Evolutionary conservation across 2,888 invertebrate species (phyloP), one percentile per base, ranked within the genome.

Genomic region (Syrista parreyssii): DNA sequence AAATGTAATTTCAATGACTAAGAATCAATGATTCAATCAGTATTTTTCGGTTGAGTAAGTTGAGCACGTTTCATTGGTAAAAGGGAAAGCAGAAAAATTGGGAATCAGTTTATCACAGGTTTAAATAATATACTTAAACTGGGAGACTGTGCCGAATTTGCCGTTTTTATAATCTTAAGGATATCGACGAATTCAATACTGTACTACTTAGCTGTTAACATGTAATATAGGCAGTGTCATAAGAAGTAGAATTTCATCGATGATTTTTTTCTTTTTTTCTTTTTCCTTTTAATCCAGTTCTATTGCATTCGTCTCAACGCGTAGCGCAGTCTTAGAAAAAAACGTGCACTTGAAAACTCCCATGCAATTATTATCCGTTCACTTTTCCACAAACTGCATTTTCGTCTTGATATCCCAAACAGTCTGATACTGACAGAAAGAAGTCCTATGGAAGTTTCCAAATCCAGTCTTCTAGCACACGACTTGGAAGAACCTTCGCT

Each of bases 171-270:
- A 76, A 76, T 78, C 75, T 80, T 77, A 73, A 75, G 76, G 79
- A 55, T 68, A 79, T 78, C 79, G 80, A 81, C 81, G 79, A 80
- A 80, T 81, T 78, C 73, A 79, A 78, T 75, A 55, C 55, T 55
- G 77, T 80, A 79, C 75, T 79, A 75, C 36, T 77, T 78, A 83
- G 79, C 76, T 79, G 78, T 80, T 78, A 68, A 76, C 80, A 80
- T 80, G 80, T 79, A 80, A 84, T 86, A 83, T 83, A 87, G 88
- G 88, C 88, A 88, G 88, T 88, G 87, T 86, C 79, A 79, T 82
- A 83, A 86, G 84, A 82, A 80, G 79, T 78, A 79, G 11, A 76
- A 75, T 76, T 55, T 74, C 76, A 80, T 84, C 79, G 80, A 78
- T 83, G 81, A 77, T 77, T 79, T 81, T 71, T 80, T 83, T 76